Base-by-base conservation (phyloP, 2,888 invertebrate genomes). In the Scaptomyza cyrtandrae region DNA sequence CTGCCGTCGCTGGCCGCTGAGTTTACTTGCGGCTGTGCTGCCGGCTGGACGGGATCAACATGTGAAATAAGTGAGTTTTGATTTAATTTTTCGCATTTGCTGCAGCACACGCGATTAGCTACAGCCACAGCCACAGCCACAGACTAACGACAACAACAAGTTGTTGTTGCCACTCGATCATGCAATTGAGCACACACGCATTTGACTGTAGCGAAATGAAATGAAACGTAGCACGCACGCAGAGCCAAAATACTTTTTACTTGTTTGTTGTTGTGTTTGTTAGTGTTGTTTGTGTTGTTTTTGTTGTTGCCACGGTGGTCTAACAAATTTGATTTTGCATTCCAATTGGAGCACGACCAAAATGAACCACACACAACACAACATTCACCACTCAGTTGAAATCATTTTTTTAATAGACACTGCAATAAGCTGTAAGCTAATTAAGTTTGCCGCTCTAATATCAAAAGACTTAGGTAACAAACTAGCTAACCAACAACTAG, bases 31-130 rank as follows among this genome's bases (percentile, higher is more conserved):
- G 94, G 95, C 56, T 98, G 98, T 93, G 94, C 95, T 57, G 93
- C 95, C 19, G 98, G 98, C 88, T 98, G 97, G 96, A 94, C 95
- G 52, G 98, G 98, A 67, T 93, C 95, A 64, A 95, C 95, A 75
- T 97, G 97, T 92, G 95, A 95, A 91, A 93, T 93, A 85, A 94
- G 95, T 95, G 92, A 94, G 94, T 93, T 84, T 88, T 86, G 85
- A 80, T 77, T 86, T 85, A 81, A 88, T 89, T 86, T 88, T 76
- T 73, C 70, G 72, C 84, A 83, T 83, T 88, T 75, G 61, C 65
- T 74, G 59, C 79, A 84, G 87, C 87, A 88, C 87, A 88, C 87
- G 85, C 85, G 87, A 84, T 88, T 86, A 80, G 84, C 81, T 80
- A 86, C 71, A 75, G 58, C 31, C 31, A 39, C 43, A 52, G 84